Conservation (phyloP, 2,888 invertebrate species). For the Drosophila demipolita region DNA sequence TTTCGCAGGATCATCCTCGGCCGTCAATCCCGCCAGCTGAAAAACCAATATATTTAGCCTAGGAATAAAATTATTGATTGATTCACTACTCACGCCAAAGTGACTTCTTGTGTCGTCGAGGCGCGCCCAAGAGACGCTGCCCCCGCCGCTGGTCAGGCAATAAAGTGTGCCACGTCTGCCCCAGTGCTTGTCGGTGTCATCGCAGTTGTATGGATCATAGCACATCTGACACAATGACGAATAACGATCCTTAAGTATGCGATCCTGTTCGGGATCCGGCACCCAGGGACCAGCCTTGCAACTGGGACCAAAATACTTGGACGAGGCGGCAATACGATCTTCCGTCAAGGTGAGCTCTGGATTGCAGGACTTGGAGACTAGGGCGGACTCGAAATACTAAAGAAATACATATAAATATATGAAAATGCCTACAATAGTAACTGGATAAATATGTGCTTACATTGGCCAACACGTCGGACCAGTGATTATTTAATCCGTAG, state of each 20-base stretch:
- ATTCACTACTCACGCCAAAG: constrained; percentile 87
- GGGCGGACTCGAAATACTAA: constrained; percentile 90
- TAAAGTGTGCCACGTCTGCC: constrained; percentile 92
- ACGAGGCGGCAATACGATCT: constrained; percentile 90
- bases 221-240: constrained; percentile 91
- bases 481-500: constrained; percentile 89
- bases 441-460: constrained; percentile 86
- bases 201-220: constrained; percentile 87
- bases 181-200: constrained; percentile 91
- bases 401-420: constrained; percentile 46
- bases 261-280: constrained; percentile 88
- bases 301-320: constrained; percentile 91
- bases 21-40: constrained; percentile 83
- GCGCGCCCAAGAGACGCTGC: constrained; percentile 93
- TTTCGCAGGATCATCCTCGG: constrained; percentile 85
- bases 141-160: constrained; percentile 91
- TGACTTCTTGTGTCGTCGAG: constrained; percentile 89
- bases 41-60: constrained; percentile 5
- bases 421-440: neutral
- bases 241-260: constrained; percentile 88
- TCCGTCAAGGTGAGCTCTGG: constrained; percentile 89
- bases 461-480: constrained; percentile 91
- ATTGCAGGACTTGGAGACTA: constrained; percentile 91
- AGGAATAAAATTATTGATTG: neutral
- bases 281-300: constrained; percentile 96